Evolutionary conservation across 1,140 invertebrate species (phyloP).

Genomic region (Brachionus asplanchnoidis): DNA sequence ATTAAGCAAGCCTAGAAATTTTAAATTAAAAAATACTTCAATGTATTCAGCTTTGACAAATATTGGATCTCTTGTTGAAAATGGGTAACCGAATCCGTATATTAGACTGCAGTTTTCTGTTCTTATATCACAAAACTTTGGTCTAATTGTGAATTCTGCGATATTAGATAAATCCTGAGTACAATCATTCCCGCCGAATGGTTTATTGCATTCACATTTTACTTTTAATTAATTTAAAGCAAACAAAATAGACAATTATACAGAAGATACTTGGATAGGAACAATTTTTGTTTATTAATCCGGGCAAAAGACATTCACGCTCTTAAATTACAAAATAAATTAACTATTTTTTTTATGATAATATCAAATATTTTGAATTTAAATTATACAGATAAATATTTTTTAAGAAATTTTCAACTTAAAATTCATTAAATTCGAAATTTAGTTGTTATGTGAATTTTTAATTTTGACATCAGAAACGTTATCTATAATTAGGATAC

Average conservation of each 20-base stretch:
- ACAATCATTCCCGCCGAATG: constrained; percentile 24
- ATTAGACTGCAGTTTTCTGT: constrained; percentile 7
- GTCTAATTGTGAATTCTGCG: background rate
- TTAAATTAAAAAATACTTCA: background rate
- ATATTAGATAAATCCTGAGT: background rate
- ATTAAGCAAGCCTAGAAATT: too few species aligned
- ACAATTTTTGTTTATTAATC: background rate
- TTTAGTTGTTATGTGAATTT: too few species aligned
- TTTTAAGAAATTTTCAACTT: background rate
- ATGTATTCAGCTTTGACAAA: background rate
- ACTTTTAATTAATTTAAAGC: background rate
- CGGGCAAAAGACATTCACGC: background rate
- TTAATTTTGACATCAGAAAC: too few species aligned
- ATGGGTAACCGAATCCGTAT: constrained; percentile 13
- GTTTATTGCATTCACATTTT: background rate
- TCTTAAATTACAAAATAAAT: background rate
- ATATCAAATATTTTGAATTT: too few species aligned
- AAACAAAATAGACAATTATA: background rate
- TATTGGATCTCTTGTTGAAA: constrained; percentile 17
- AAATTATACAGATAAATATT: background rate
- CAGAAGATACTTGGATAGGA: background rate
- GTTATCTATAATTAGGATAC: too few species aligned
- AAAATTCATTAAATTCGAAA: too few species aligned
- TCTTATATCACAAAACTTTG: constrained; percentile 23
- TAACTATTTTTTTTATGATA: too few species aligned